Evolutionary conservation across 2,113 vertebrate species (phyloP).

Genomic region (Pelecanoides urinatrix): DNA sequence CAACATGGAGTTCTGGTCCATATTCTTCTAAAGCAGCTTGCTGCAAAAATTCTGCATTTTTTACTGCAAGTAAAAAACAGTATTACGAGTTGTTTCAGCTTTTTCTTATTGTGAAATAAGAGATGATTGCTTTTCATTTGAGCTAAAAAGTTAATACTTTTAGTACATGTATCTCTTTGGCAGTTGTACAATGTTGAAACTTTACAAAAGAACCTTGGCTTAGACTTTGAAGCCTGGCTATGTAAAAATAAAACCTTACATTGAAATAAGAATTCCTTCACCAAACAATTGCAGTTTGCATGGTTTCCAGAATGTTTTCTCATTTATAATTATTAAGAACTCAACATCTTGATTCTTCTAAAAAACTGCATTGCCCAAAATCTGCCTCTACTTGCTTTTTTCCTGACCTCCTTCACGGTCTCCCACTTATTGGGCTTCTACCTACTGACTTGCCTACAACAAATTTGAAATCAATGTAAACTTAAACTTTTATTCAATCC

Average conservation of each 20-base stretch:
- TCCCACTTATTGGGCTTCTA: neutral
- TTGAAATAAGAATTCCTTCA: neutral
- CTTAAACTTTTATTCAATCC: neutral
- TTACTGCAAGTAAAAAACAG: slow-evolving; percentile 72
- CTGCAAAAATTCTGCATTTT: slow-evolving; percentile 81
- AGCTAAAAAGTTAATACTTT: neutral
- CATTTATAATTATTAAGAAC: neutral
- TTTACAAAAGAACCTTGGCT: neutral
- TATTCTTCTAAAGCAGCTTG: slow-evolving; percentile 90
- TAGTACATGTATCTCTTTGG: neutral
- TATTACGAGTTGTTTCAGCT: neutral
- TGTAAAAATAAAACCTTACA: neutral
- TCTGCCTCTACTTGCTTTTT: neutral
- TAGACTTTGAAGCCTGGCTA: neutral
- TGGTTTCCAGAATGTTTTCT: neutral
- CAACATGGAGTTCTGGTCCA: slow-evolving; percentile 88
- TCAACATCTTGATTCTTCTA: neutral
- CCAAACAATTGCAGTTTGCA: neutral
- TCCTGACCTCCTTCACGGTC: neutral
- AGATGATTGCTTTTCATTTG: neutral
- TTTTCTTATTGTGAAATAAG: neutral
- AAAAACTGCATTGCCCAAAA: neutral
- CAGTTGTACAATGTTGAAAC: neutral
- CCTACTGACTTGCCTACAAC: neutral
- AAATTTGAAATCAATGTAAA: neutral